These are phyloP conservation scores for Diploscapter pachys DNA, from an alignment of 1,140 invertebrate genomes.

Conservation along the genomic window DNA sequence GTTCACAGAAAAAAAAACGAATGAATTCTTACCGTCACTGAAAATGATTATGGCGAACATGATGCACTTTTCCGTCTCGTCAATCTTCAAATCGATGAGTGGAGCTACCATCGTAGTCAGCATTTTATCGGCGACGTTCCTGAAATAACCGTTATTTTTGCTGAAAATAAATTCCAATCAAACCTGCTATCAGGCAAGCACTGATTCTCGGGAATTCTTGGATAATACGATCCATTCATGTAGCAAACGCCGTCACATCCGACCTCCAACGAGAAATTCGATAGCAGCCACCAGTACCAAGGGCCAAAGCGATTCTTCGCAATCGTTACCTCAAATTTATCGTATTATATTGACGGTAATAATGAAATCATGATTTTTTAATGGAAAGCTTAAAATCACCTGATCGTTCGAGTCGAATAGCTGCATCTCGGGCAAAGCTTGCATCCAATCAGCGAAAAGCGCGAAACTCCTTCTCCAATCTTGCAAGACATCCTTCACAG, in stretches of 20 bases:
- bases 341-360: too few relatives aligned
- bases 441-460: constrained; percentile 31
- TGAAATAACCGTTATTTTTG: constrained; percentile 2
- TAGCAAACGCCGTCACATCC: constrained; percentile 38
- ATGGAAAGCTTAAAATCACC: neutral
- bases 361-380: too few relatives aligned
- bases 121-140: constrained; percentile 25
- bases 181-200: constrained; percentile 38
- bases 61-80: constrained; percentile 28
- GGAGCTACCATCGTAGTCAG: constrained; percentile 31
- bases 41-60: constrained; percentile 37
- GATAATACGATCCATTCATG: constrained; percentile 38
- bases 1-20: neutral
- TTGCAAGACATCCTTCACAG: constrained; percentile 36
- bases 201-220: constrained; percentile 9
- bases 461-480: constrained; percentile 38
- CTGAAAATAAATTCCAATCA: neutral
- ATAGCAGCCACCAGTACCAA: constrained; percentile 39
- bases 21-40: constrained; percentile 19
- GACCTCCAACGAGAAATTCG: constrained; percentile 27
- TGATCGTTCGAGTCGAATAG: constrained; percentile 22
- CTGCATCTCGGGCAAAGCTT: constrained; percentile 32
- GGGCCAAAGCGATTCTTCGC: constrained; percentile 39
- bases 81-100: constrained; percentile 29
- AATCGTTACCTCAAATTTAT: constrained; percentile 13